A percentile compares a stretch with the other conserved stretches of the same genome.
phyloP scores from a whole-genome alignment of 2,113 vertebrate genomes.

The Syrrhaptes paradoxus region DNA sequence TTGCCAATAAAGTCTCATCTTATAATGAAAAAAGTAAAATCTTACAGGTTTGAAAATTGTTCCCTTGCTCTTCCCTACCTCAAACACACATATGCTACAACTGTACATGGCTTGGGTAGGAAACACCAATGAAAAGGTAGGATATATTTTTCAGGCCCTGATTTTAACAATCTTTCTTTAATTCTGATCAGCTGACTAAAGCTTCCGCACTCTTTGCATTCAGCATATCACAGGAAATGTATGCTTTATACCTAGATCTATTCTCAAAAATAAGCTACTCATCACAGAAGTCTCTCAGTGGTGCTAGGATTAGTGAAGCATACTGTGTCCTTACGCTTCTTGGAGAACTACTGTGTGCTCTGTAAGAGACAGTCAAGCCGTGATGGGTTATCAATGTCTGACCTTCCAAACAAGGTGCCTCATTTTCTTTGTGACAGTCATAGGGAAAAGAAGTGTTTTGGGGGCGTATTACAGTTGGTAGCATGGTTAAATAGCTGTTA shows the following conservation, averaged over 20 bases:
- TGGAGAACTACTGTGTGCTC: background rate
- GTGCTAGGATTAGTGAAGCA: background rate
- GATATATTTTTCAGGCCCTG: background rate
- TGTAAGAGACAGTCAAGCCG: background rate
- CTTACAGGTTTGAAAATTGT: background rate
- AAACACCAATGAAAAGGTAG: background rate
- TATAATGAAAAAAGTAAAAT: background rate
- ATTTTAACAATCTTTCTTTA: background rate
- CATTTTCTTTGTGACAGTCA: background rate
- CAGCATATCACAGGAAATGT: background rate
- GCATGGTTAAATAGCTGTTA: background rate
- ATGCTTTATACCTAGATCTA: background rate
- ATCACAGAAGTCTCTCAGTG: background rate
- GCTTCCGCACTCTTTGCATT: background rate
- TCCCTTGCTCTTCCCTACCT: background rate
- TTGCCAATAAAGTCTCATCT: background rate
- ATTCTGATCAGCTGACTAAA: background rate
- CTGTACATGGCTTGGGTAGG: background rate
- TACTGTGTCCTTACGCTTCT: background rate
- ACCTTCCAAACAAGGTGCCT: background rate
- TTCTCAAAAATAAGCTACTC: background rate
- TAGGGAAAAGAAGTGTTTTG: background rate
- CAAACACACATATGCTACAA: background rate
- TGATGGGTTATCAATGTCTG: background rate
- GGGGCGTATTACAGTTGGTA: background rate